These are phyloP conservation scores for Apeira syringaria DNA, from an alignment of 2,888 invertebrate genomes.

Conservation along the genomic window DNA sequence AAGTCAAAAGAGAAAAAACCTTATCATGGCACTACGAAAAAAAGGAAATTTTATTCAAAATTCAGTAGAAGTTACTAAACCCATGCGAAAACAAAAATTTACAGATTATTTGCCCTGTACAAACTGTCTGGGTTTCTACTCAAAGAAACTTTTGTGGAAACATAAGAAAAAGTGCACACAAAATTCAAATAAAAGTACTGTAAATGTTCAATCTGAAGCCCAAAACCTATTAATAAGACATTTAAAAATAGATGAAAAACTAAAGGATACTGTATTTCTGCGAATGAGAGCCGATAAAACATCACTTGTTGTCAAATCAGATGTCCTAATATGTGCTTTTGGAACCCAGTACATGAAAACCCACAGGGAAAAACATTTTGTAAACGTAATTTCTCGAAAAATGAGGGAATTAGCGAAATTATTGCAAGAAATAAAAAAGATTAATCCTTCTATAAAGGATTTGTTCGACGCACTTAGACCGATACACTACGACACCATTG, in stretches of 20 bases:
- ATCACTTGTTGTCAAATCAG: slow-evolving; percentile 34
- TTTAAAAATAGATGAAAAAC: slow-evolving; percentile 39
- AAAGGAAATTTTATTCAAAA: slow-evolving; percentile 37
- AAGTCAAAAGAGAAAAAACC: slow-evolving; percentile 6
- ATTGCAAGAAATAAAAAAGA: slow-evolving; percentile 33
- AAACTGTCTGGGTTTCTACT: slow-evolving; percentile 33
- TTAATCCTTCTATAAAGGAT: slow-evolving; percentile 20
- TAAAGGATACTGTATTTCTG: slow-evolving; percentile 36
- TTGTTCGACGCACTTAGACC: slow-evolving; percentile 22
- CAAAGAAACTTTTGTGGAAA: slow-evolving; percentile 30
- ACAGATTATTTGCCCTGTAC: slow-evolving; percentile 33
- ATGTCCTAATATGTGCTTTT: slow-evolving; percentile 30
- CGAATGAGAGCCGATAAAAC: slow-evolving; percentile 25
- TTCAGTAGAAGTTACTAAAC: slow-evolving; percentile 30
- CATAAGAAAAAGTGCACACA: slow-evolving; percentile 29
- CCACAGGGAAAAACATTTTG: slow-evolving; percentile 33
- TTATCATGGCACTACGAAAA: slow-evolving; percentile 31
- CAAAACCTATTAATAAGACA: slow-evolving; percentile 38
- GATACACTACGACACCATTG: slow-evolving; percentile 30
- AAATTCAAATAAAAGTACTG: slow-evolving; percentile 25
- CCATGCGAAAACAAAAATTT: slow-evolving; percentile 30
- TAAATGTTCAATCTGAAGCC: slow-evolving; percentile 32
- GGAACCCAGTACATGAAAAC: slow-evolving; percentile 32
- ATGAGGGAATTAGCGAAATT: slow-evolving; percentile 37
- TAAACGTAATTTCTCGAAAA: slow-evolving; percentile 34